Base-by-base conservation (phyloP, 2,797 vertebrate genomes). In the Streptopelia turtur region DNA sequence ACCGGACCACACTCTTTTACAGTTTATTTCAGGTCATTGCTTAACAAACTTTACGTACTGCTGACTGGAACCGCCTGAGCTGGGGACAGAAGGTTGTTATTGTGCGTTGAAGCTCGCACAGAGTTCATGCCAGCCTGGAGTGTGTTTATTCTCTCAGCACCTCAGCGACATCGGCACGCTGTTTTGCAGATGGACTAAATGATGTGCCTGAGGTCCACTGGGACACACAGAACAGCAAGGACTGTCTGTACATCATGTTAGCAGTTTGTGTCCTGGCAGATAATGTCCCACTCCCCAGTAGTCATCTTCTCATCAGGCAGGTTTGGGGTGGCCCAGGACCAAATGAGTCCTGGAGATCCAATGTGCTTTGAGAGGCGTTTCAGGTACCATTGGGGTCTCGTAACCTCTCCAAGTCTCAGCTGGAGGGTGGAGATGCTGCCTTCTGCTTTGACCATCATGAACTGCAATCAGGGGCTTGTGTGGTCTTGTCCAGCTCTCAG, bases 121-220 rank as follows among this genome's bases (percentile, higher is more conserved):
- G 50, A 52, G 75, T 60, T 87, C 75, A 5, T 60, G 82, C 87
- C 85, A 53, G 31, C 86, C 60, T 68, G 1, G 4, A 52, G 64
- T 15, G n/a, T 80, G 43, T 93, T 85, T 89, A 37, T 89, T 85
- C 84, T 79, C 66, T 79, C 68, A 82, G 85, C 70, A 60, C 41
- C 66, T 88, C 80, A 10, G 56, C 7, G 24, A 84, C 66, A n/a
- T 63, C 9, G 9, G 41, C 43, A 18, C 0, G 4, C 43, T 74
- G 37, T 75, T 94, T 83, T 89, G 71, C 74, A 83, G 45, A 37
- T 64, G 60, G 56, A 30, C 16, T 79, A 45, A 68, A 28, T 7
- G 13, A 43, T 24, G 45, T 70, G 64, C n/a, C 60, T 9, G 10
- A 33, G 23, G 65, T 60, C 65, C 21, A 8, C 25, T 80, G n/a